Base-by-base conservation (phyloP, 2,797 vertebrate species). In the Lates japonicus region DNA sequence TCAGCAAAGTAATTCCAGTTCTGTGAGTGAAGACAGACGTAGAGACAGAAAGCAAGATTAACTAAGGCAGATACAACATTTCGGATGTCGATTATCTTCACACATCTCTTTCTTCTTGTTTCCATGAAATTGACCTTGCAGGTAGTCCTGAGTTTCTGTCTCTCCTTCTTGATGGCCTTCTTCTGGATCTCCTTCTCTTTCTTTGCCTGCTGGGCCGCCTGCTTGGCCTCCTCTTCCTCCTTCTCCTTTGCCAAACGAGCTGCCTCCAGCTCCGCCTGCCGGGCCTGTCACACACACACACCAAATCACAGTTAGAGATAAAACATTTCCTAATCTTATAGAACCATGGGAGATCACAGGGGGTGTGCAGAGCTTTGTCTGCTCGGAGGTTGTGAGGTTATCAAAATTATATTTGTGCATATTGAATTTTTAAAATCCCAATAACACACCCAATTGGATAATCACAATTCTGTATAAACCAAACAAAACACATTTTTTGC, bases 161-260 rank as follows among this genome's bases (percentile, higher is more conserved):
- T 95, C 95, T 99, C 98, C 84, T 99, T 99, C 93, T 99, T 99
- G 90, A 99, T 96, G 31, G 98, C 98, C 85, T 99, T 99, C 95
- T 99, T 99, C 95, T 99, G 98, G 63, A 97, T 97, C 61, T 99
- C 98, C 76, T 99, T 99, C 93, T 99, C 98, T 39, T 98, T 99
- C 93, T 99, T 99, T 54, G 96, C 96, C 90, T 94, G 93, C 88
- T 96, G 94, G 0, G 98, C 97, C 5, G 89, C 97, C 89, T 98
- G 98, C 82, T 96, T 96, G 31, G 97, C 96, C 94, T 97, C 97
- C 84, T 98, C 98, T 0, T 99, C 98, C 80, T 99, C 97, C 78
- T 99, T 99, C 88, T 99, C 97, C 87, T 97, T 97, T 14, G 92
- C 96, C 91, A 99, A 84, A 25, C 98, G 97, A 62, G 94, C 97